Evolutionary conservation across 2,113 vertebrate genomes (phyloP).

Genomic region (Thinocorus orbignyianus): DNA sequence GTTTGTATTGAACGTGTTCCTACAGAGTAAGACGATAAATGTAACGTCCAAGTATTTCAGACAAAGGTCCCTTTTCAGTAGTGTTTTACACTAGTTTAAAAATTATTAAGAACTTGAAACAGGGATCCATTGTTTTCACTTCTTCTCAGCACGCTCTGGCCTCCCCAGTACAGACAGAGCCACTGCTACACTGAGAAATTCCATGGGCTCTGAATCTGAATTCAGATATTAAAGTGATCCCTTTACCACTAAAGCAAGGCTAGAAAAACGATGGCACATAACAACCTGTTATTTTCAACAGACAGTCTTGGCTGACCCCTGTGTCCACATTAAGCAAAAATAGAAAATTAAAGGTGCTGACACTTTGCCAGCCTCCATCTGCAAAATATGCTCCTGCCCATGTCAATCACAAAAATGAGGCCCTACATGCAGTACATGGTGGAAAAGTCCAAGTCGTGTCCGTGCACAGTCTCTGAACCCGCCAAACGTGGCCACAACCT

Average conservation of each 20-base stretch:
- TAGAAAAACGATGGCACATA: not conserved
- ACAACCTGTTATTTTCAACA: not conserved
- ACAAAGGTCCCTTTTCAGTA: not conserved
- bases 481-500: not conserved
- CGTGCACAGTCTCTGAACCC: not conserved
- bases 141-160: not conserved
- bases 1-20: not conserved
- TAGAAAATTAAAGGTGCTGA: conserved; percentile 6
- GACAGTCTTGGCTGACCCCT: not conserved
- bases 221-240: not conserved
- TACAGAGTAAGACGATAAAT: not conserved
- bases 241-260: not conserved
- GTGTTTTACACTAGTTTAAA: not conserved
- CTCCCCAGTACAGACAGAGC: rapidly evolving
- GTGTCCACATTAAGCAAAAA: not conserved
- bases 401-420: not conserved
- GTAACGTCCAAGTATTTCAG: not conserved
- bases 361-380: not conserved
- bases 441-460: not conserved
- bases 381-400: not conserved
- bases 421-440: not conserved
- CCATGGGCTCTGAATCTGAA: not conserved
- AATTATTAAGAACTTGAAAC: not conserved
- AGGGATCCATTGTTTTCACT: not conserved
- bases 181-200: not conserved